Percentiles rank a stretch among this genome's conserved stretches.
Conservation (phyloP, 2,888 invertebrate genomes). For the Allygus modestus region DNA sequence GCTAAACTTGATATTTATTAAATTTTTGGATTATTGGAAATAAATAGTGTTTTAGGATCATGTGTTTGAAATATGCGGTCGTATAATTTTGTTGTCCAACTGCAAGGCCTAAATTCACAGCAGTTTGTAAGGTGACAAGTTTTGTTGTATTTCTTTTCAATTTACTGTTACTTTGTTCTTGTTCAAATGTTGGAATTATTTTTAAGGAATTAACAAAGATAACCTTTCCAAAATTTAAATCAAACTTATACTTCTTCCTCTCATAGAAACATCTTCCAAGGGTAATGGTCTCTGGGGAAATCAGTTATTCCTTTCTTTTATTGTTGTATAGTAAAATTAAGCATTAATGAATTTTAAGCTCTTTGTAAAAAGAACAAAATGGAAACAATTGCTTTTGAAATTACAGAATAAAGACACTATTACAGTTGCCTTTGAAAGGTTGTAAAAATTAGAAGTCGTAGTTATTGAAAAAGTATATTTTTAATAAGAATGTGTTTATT, state of each 20-base stretch:
- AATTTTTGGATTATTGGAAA: background rate
- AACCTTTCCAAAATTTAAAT: background rate
- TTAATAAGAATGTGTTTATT: constrained; percentile 28
- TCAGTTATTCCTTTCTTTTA: constrained; percentile 27
- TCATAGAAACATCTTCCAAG: constrained; percentile 3
- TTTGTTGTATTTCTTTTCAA: background rate
- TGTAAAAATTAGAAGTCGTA: background rate
- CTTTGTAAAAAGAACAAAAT: constrained; percentile 31
- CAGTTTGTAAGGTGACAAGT: constrained; percentile 7
- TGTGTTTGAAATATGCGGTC: background rate
- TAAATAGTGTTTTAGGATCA: background rate
- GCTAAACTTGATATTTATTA: constrained; percentile 3
- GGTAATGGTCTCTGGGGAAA: constrained; percentile 34
- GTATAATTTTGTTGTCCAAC: background rate
- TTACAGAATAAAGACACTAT: constrained; percentile 39
- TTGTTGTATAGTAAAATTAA: constrained; percentile 30
- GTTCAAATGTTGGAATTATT: background rate
- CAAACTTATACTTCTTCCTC: background rate
- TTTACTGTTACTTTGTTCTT: background rate
- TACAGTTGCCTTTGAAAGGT: constrained; percentile 50
- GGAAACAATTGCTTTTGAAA: constrained; percentile 46
- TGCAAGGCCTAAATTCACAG: constrained; percentile 32
- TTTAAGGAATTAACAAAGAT: background rate
- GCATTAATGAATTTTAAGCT: background rate
- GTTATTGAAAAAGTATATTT: constrained; percentile 33